phyloP scores from a whole-genome alignment of 2,888 invertebrate genomes.

The Blomia tropicalis region DNA sequence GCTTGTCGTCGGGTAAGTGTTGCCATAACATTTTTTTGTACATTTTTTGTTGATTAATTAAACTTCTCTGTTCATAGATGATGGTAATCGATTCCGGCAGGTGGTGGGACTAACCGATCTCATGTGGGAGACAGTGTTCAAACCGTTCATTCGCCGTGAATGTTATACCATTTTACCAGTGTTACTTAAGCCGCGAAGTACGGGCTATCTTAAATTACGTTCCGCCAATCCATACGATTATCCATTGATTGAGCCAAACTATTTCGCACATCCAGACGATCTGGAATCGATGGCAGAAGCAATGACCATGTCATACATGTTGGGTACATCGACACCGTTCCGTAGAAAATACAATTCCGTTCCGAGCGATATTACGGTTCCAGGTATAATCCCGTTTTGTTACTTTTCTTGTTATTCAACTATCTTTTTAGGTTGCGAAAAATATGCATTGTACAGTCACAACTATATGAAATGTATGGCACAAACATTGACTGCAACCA shows the following conservation, averaged over 20 bases:
- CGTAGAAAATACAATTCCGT: slow-evolving; percentile 62
- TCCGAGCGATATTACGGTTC: neutral
- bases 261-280: slow-evolving; percentile 63
- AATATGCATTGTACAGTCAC: slow-evolving; percentile 43
- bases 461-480: slow-evolving; percentile 73
- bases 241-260: slow-evolving; percentile 78
- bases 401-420: neutral
- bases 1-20: slow-evolving; percentile 51
- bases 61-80: slow-evolving; percentile 42
- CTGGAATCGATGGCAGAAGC: slow-evolving; percentile 59
- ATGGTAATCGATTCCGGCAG: slow-evolving; percentile 41
- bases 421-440: neutral
- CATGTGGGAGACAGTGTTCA: slow-evolving; percentile 29
- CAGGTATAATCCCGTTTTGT: too few species aligned
- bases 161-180: slow-evolving; percentile 30
- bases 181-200: slow-evolving; percentile 28
- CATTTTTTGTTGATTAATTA: neutral
- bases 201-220: slow-evolving; percentile 28
- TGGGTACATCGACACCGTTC: slow-evolving; percentile 51
- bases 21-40: neutral
- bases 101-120: slow-evolving; percentile 12
- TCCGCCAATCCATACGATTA: slow-evolving; percentile 60
- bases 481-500: slow-evolving; percentile 69
- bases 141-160: slow-evolving; percentile 28
- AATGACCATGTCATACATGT: slow-evolving; percentile 48